Conservation (phyloP, 2,113 vertebrate species). For the Corapipo altera region DNA sequence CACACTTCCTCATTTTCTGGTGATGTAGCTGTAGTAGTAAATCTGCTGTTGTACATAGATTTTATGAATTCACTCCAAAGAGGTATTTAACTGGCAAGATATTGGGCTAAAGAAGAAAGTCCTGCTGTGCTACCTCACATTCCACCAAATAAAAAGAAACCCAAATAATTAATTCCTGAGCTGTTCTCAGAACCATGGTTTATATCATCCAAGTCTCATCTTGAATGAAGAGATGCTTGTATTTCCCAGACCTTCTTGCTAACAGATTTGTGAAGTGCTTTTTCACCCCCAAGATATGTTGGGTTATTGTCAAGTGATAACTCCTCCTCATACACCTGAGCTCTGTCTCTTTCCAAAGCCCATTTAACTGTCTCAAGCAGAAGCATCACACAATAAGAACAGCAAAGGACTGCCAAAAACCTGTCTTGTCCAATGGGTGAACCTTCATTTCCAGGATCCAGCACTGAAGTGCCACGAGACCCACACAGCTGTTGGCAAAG, state of each 20-base stretch:
- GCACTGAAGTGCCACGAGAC: neutral
- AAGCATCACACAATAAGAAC: neutral
- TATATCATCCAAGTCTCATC: neutral
- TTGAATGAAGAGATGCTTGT: neutral
- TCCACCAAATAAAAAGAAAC: neutral
- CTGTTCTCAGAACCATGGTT: neutral
- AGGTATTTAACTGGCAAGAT: neutral
- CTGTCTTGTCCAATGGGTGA: neutral
- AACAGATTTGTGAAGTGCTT: neutral
- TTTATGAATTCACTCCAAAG: neutral
- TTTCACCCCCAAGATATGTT: neutral
- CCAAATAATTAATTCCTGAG: neutral
- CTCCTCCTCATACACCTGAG: neutral
- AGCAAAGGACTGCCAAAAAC: neutral
- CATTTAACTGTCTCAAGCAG: neutral
- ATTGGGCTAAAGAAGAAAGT: neutral
- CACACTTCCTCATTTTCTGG: neutral
- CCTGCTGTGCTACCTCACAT: neutral
- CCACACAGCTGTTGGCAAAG: neutral
- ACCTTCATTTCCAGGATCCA: neutral
- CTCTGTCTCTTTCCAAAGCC: neutral
- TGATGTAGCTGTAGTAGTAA: neutral
- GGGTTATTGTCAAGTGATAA: neutral
- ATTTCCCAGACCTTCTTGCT: neutral
- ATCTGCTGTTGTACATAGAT: neutral